These are phyloP conservation scores for Melangyna quadrimaculata DNA, from an alignment of 2,888 invertebrate genomes.

Conservation along the genomic window DNA sequence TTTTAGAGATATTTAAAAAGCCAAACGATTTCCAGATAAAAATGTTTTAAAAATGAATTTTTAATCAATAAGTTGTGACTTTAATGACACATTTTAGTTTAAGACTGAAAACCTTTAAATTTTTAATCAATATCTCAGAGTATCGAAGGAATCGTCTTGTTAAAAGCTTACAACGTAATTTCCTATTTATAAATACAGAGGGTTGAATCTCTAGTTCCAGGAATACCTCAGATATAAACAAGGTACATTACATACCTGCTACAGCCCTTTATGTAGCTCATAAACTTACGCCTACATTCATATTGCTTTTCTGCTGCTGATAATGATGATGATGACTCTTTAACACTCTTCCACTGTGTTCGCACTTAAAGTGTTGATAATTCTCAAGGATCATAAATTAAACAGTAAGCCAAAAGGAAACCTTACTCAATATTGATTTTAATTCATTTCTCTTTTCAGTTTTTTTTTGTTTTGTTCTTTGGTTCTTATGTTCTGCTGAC, in stretches of 20 bases:
- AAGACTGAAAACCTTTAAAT: neutral
- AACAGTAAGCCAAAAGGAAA: slow-evolving; percentile 25
- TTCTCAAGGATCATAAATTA: slow-evolving; percentile 29
- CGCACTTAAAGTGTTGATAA: slow-evolving; percentile 18
- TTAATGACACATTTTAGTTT: neutral
- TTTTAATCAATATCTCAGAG: neutral
- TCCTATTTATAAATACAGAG: no score
- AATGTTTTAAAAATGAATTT: no score
- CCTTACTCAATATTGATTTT: slow-evolving; percentile 27
- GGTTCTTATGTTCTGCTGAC: neutral
- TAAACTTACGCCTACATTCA: neutral
- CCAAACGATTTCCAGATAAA: no score
- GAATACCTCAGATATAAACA: neutral
- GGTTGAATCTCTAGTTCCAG: neutral
- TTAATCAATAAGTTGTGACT: neutral
- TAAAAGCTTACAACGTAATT: neutral
- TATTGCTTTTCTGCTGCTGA: neutral
- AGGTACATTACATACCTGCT: no score
- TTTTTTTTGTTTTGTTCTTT: neutral
- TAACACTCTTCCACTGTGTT: slow-evolving; percentile 5
- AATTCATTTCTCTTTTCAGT: neutral
- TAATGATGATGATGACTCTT: slow-evolving; percentile 1
- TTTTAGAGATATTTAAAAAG: no score
- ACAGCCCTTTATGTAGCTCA: neutral
- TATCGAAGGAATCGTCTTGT: neutral